Evolutionary conservation across 2,797 vertebrate genomes (phyloP).

Genomic region (Glyptemys insculpta): DNA sequence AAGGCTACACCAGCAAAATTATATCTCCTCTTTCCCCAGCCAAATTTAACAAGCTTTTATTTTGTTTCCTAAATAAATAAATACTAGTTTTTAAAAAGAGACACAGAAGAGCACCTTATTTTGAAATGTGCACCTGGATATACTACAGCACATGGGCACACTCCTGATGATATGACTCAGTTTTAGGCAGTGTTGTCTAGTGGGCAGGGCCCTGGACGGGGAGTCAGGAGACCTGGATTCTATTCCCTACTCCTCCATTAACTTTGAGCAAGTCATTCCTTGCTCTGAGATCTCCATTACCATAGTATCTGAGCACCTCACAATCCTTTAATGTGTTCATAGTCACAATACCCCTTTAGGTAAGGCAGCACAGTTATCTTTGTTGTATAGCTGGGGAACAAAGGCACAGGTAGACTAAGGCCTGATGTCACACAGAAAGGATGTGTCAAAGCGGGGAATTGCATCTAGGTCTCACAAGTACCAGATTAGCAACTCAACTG

Average conservation of each 20-base stretch:
- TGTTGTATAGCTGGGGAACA: not conserved
- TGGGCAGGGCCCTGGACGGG: rapidly evolving
- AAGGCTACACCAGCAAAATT: not conserved
- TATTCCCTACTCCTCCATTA: rapidly evolving
- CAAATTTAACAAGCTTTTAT: rapidly evolving
- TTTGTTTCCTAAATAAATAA: not conserved
- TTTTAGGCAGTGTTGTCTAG: not conserved
- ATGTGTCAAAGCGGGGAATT: not conserved
- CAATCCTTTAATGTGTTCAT: not conserved
- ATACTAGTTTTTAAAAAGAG: not conserved
- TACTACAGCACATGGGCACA: not conserved
- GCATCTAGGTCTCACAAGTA: rapidly evolving
- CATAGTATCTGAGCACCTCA: not conserved
- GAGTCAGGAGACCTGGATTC: not conserved
- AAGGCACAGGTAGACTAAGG: not conserved
- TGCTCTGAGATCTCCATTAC: not conserved
- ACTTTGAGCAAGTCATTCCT: not conserved
- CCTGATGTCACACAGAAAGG: not conserved
- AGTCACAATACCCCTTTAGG: rapidly evolving
- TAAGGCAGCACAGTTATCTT: not conserved
- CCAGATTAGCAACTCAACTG: rapidly evolving
- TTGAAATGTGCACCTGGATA: not conserved
- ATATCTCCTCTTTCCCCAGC: not conserved
- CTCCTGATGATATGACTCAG: not conserved
- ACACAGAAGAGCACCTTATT: not conserved